Evolutionary conservation across 2,113 vertebrate genomes (phyloP), one percentile per base, ranked within the genome.

Genomic region (Lasiurus cinereus): DNA sequence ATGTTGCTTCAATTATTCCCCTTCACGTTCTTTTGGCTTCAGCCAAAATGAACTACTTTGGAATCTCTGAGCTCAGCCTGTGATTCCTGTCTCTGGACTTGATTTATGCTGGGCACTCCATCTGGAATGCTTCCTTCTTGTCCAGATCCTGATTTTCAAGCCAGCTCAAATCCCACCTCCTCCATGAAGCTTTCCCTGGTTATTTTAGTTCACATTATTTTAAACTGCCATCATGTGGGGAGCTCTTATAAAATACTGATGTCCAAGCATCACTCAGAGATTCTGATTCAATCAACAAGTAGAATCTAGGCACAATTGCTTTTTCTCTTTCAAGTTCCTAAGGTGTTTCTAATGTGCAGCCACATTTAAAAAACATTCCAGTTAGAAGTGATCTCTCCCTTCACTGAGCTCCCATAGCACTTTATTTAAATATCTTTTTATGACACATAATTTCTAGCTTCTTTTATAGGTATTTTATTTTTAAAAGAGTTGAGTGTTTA

Each of bases 131-230:
- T 91, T 82, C 59, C 62, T 94, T 77, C 43, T 74, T 31, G 62
- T 62, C 88, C 94, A 96, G 72, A 85, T 74, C 62, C 93, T 8
- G 66, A 56, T 90, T 87, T 94, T 90, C 84, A 83, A 94, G 50
- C 14, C 43, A 56, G 54, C 39, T 91, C 74, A 93, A 83, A 72
- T 18, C 5, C 56, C 5, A 89, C 79, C 93, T 84, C 88, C 46
- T 96, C 84, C 16, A 66, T 19, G 39, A 94, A 92, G 85, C 6
- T 79, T 87, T 64, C 72, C 67, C 77, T 67, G 85, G 76, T 43
- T 73, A 24, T 31, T 39, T n/a, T 31, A 66, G 46, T 64, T 73
- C 16, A 54, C 39, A 66, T 73, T 48, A 59, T 66, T 83, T 86
- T 79, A 82, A 82, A 16, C 69, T 13, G 12, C 29, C 9, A 76